Base-by-base conservation (phyloP, 37 sponge, comb jelly and placozoan genomes). In the Ianthella basta region DNA sequence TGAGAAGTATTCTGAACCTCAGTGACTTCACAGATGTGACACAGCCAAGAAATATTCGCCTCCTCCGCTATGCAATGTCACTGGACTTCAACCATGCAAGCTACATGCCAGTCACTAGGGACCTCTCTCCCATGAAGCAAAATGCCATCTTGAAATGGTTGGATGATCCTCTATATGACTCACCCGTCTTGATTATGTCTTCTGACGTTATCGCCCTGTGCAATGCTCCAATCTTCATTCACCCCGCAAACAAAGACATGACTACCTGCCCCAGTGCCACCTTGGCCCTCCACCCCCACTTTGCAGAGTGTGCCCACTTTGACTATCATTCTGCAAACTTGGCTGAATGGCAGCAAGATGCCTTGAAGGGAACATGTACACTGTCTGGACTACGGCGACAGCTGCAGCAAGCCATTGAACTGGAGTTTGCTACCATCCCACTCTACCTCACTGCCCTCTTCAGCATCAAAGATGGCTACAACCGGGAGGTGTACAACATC, bases 21-120 rank as follows among this genome's bases (percentile, higher is more conserved):
- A 63, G 83, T 40, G 34, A 81, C 33, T 93, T 85, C 72, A 56
- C 32, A 5, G 69, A 78, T 59, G 88, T 90, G 1, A 85, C 67
- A 8, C 15, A 53, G 24, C 35, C 65, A 0, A 44, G 83, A 0
- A 85, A 88, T 84, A 60, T 88, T 18, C 60, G 69, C 6, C n/a
- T 81, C 13, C 36, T 87, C 14, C 82, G 80, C 59, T 20, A 50
- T 41, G 4, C 67, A 30, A 75, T 91, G 69, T 44, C 55, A 15
- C 61, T 81, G 25, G 77, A 84, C 27, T 53, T 82, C 21, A 82
- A 86, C 36, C 60, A 87, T 54, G 83, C 94, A 21, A 55, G 79
- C 60, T 87, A 90, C 81, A 93, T 93, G 94, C 94, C 94, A 34
- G 80, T 61, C 6, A 85, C 94, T 10, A 83, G 94, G 56, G 91